Evolutionary conservation across 2,113 vertebrate genomes (phyloP).

Genomic region (Pelobates fuscus): DNA sequence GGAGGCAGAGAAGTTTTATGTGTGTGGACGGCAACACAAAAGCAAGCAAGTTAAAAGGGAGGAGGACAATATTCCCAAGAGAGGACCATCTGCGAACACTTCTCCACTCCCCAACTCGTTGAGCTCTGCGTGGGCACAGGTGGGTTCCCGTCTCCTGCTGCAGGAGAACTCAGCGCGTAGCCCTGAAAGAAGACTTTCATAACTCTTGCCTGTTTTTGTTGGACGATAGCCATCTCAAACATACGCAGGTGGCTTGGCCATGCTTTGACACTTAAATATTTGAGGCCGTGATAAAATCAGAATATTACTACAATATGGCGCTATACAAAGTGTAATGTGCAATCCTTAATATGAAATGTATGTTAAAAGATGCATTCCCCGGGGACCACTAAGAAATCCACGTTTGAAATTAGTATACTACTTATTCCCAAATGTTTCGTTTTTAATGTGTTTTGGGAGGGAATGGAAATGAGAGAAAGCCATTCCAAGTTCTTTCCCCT

Average conservation of each 20-base stretch:
- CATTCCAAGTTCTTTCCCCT: constrained; percentile 53
- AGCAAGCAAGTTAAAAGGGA: constrained; percentile 7
- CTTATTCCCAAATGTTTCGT: constrained; percentile 57
- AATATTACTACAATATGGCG: constrained; percentile 81
- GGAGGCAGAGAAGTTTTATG: neutral
- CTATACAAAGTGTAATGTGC: constrained; percentile 64
- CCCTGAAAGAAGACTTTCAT: constrained; percentile 78
- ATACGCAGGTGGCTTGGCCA: constrained; percentile 84
- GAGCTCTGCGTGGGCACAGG: constrained; percentile 66
- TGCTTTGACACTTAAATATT: constrained; percentile 83
- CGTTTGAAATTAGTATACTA: constrained; percentile 63
- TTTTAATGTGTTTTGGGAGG: constrained; percentile 50
- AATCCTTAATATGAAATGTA: constrained; percentile 64
- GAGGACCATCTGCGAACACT: constrained; percentile 55
- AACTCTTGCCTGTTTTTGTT: constrained; percentile 78
- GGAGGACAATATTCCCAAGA: constrained; percentile 42
- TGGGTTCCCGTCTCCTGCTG: constrained; percentile 69
- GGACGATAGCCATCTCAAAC: constrained; percentile 78
- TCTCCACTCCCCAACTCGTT: constrained; percentile 54
- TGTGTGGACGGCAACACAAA: constrained; percentile 2
- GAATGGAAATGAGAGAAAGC: constrained; percentile 59
- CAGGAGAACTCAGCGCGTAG: constrained; percentile 59
- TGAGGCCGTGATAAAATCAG: constrained; percentile 85
- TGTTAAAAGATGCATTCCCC: constrained; percentile 66
- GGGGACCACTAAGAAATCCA: constrained; percentile 56